Base-by-base conservation (phyloP, 2,797 vertebrate genomes). In the Microtus californicus region DNA sequence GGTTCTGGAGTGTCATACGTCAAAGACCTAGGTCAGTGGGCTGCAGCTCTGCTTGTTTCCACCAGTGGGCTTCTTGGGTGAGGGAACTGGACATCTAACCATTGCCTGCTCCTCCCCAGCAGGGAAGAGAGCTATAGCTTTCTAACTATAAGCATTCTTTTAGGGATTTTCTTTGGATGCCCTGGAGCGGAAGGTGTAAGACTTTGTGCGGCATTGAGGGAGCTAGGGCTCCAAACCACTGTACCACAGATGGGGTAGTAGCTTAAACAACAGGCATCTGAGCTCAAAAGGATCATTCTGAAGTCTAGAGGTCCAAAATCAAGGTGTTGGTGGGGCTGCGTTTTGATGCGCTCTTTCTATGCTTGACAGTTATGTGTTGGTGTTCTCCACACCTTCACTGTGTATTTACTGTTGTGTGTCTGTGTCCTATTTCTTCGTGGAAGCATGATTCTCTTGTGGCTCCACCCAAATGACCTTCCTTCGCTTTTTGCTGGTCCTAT, bases 51-150 rank as follows among this genome's bases (percentile, higher is more conserved):
- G 48, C 2, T 37, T 48, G 3, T 76, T 82, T 81, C 48, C 56
- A 74, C 76, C 34, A 45, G 8, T 37, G 65, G 45, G 17, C 34
- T 45, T 51, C 51, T 59, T 79, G 65, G 27, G 15, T 31, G 56
- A 40, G 69, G 54, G 19, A 23, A 6, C 29, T 91, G 25, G 4
- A 15, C n/a, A 2, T 9, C 43, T 15, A 40, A 12, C 19, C 6
- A 0, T 31, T 11, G 21, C 45, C 29, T 34, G 21, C 9, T 15
- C 19, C 34, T 1, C 15, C 7, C 6, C 2, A 17, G 25, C 17
- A 40, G 67, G 48, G 13, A 73, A 31, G 56, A 76, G 21, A 27
- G 45, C 19, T 31, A 29, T 51, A 88, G 34, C 59, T 85, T 67
- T 81, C n/a, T 51, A 34, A 51, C 7, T 10, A 54, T 13, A 45